phyloP scores from a whole-genome alignment of 2,113 vertebrate species.

The Symphodus melops region DNA sequence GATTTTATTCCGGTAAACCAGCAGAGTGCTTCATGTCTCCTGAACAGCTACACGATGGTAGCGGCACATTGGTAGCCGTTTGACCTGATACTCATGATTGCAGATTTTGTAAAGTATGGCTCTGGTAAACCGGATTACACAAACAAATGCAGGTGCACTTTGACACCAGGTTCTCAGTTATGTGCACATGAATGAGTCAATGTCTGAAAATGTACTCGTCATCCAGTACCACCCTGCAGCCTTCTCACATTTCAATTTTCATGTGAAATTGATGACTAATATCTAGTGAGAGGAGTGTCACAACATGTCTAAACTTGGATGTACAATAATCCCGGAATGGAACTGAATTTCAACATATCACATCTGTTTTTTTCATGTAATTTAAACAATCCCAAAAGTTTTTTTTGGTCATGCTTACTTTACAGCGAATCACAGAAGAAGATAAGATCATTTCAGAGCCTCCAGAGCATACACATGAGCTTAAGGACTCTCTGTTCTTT shows the following conservation, averaged over 20 bases:
- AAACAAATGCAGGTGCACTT: neutral
- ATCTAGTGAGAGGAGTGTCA: neutral
- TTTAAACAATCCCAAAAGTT: neutral
- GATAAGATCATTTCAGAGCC: neutral
- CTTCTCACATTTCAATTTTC: neutral
- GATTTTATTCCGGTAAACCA: slow-evolving; percentile 31
- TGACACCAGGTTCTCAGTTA: neutral
- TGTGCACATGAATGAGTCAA: slow-evolving; percentile 15
- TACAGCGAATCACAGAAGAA: neutral
- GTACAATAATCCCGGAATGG: neutral
- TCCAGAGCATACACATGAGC: too few relatives aligned
- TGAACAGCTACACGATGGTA: slow-evolving; percentile 19
- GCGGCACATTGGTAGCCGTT: slow-evolving; percentile 8
- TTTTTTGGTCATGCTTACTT: neutral
- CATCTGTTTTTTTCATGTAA: neutral
- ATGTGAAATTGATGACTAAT: slow-evolving; percentile 10
- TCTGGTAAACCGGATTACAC: neutral
- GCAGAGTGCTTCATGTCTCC: slow-evolving; percentile 26
- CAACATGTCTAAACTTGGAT: neutral
- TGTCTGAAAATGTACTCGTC: neutral
- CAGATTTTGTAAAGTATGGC: neutral
- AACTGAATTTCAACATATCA: slow-evolving; percentile 16
- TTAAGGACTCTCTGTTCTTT: neutral
- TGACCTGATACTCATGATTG: neutral
- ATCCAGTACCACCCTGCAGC: neutral